Percentiles rank a stretch among this genome's conserved stretches.
Conservation (phyloP, 2,888 invertebrate genomes). For the Orchesella flavescens region DNA sequence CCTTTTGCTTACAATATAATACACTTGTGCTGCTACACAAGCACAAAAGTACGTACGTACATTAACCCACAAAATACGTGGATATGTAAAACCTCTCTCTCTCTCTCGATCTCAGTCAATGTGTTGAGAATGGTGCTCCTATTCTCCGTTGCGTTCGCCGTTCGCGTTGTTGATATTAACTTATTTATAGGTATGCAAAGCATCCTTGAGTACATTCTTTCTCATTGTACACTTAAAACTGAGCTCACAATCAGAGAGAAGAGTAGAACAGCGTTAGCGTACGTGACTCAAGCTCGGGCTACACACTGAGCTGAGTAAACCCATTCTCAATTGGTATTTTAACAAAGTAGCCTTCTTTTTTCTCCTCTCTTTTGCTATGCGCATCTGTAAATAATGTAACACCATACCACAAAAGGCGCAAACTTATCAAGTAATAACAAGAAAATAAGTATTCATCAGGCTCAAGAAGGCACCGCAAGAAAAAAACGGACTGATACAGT, state of each 20-base stretch:
- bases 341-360: constrained; percentile 39
- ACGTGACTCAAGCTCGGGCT: constrained; percentile 37
- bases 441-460: constrained; percentile 21
- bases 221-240: neutral
- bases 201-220: constrained; percentile 39
- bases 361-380: constrained; percentile 3
- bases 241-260: too few relatives aligned
- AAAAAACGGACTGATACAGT: neutral
- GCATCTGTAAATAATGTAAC: constrained; percentile 39
- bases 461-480: neutral
- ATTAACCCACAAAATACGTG: neutral
- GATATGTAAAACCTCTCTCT: neutral
- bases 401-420: constrained; percentile 25
- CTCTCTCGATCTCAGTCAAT: neutral
- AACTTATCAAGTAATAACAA: constrained; percentile 20
- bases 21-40: neutral
- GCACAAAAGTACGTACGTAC: neutral
- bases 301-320: neutral
- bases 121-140: constrained; percentile 8
- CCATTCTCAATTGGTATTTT: constrained; percentile 47
- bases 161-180: constrained; percentile 2
- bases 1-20: neutral
- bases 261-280: constrained; percentile 1
- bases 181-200: constrained; percentile 55
- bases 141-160: too few relatives aligned